Evolutionary conservation across 2,888 invertebrate genomes (phyloP), one percentile per base, ranked within the genome.

Genomic region (Sturmia bella): DNA sequence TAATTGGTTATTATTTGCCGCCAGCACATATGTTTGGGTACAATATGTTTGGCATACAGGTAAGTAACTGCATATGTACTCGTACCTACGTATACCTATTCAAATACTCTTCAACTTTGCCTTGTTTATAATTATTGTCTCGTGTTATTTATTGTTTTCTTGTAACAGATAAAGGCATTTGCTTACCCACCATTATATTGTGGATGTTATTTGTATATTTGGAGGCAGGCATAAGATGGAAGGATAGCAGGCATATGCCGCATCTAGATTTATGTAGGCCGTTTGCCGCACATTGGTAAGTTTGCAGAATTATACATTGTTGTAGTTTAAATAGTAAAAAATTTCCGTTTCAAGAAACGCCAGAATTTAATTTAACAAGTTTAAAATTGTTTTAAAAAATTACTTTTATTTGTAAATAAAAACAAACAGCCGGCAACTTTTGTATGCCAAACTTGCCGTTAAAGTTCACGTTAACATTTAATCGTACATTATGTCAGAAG

Each of bases 11-110:
- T 98, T 99, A 92, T 98, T 99, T 91, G 96, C 97, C 84, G 99
- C 99, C 88, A 98, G 98, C 92, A 98, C 98, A 89, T 99, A 99
- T 92, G 98, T 99, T 84, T 99, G 98, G 98, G 97, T 99, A 89
- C 98, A 99, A 92, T 98, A 97, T 91, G 97, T 98, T 85, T 99
- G 98, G 98, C 97, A 97, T 92, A 97, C 98, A 93, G 98, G 98
- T 96, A 84, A 50, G 64, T 70, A 24, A 27, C 32, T 32, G 1
- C 4, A 32, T 32, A 32, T 27, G 3, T 27, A n/a, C n/a, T n/a
- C n/a, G n/a, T n/a, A n/a, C n/a, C n/a, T n/a, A n/a, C n/a, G 21
- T 4, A 48, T 13, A 43, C 39, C 11, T 9, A 48, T 24, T 68
- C 5, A 64, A 13, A 6, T 72, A 19, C n/a, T 41, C 19, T 41